Conservation (phyloP, 2,888 invertebrate species). For the Scaptomyza caliginosa region DNA sequence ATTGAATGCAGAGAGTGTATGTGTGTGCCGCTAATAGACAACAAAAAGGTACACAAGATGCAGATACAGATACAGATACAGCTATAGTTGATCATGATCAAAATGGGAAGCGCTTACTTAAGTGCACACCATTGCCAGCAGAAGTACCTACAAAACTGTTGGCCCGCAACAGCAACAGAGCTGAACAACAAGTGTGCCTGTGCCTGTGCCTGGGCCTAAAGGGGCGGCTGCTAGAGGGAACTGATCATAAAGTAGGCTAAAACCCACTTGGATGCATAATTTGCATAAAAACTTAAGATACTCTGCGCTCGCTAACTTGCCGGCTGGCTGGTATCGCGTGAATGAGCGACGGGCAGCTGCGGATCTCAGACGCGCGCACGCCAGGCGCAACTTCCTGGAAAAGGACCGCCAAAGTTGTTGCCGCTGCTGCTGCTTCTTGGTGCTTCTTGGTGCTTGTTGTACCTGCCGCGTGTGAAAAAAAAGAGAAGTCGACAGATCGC, state of each 20-base stretch:
- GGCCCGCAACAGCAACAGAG: too few relatives aligned
- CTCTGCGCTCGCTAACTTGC: constrained; percentile 11
- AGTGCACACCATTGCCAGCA: constrained; percentile 51
- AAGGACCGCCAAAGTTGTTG: constrained; percentile 78
- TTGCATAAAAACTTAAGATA: constrained; percentile 74
- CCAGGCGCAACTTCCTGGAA: constrained; percentile 79
- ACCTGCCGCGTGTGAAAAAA: constrained; percentile 73
- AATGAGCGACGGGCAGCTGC: constrained; percentile 66
- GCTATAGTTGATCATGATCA: constrained; percentile 34
- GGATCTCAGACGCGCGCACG: constrained; percentile 61
- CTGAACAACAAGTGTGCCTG: constrained; percentile 66
- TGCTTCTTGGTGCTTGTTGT: constrained; percentile 35
- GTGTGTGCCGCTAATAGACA: constrained; percentile 63
- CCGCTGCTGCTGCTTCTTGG: constrained; percentile 17
- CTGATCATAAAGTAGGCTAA: constrained; percentile 75
- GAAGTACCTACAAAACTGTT: constrained; percentile 55
- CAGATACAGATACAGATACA: constrained; percentile 20
- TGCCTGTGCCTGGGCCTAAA: constrained; percentile 36
- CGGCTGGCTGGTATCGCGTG: constrained; percentile 50
- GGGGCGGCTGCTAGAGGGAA: constrained; percentile 10
- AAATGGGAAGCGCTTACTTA: constrained; percentile 71
- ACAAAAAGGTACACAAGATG: constrained; percentile 68
- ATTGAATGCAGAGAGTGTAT: constrained; percentile 28
- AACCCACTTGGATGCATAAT: constrained; percentile 71
- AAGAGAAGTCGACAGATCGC: constrained; percentile 29